Conservation (phyloP, 2,888 invertebrate species). For the Xanthia togata region DNA sequence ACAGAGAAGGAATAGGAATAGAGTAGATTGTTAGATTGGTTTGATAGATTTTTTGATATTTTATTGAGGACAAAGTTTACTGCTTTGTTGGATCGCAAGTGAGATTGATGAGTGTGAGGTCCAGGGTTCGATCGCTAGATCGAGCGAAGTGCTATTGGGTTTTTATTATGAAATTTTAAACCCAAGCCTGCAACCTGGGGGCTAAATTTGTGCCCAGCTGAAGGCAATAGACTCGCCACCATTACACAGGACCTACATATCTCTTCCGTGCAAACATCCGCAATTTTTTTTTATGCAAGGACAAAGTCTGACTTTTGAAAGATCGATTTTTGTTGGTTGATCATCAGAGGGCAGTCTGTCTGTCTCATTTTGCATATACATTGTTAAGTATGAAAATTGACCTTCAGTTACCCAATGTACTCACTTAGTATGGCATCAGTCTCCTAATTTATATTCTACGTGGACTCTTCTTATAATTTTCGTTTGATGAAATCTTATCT, state of each 20-base stretch:
- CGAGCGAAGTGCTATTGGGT: neutral
- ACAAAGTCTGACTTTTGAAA: neutral
- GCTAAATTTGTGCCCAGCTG: neutral
- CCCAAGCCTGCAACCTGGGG: neutral
- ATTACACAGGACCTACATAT: neutral
- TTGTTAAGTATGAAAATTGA: neutral
- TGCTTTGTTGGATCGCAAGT: neutral
- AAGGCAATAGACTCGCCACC: too few relatives aligned
- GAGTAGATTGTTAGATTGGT: too few relatives aligned
- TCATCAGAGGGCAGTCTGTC: neutral
- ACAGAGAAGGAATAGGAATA: too few relatives aligned
- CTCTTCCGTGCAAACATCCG: neutral
- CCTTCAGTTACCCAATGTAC: neutral
- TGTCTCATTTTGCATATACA: too few relatives aligned
- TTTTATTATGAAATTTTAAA: neutral
- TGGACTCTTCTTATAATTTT: neutral
- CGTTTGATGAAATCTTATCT: conserved; percentile 1
- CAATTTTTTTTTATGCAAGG: neutral
- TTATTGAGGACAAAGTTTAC: neutral
- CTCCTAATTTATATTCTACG: neutral
- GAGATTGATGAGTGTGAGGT: neutral
- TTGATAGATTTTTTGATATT: neutral
- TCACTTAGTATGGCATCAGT: too few relatives aligned
- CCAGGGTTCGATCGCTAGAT: too few relatives aligned
- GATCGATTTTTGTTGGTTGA: neutral